A percentile compares a stretch with the other conserved stretches of the same genome.
phyloP scores from a whole-genome alignment of 2,888 invertebrate species.

The Calliscelio sp. region DNA sequence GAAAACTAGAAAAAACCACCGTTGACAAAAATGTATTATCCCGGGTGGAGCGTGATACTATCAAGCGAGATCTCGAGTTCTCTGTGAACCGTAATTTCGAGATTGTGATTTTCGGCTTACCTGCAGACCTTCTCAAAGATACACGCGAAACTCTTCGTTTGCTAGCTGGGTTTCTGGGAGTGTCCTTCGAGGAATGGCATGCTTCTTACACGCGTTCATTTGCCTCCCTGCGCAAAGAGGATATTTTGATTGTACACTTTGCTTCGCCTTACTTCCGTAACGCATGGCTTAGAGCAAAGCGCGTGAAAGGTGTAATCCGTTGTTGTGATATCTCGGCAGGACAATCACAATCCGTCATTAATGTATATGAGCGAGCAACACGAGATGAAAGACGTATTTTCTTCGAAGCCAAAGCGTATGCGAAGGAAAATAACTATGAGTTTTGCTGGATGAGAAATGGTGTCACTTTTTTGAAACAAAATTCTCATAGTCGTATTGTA shows the following conservation, averaged over 20 bases:
- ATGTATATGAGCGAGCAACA: neutral
- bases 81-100: neutral
- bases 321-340: neutral
- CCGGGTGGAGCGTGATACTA: neutral
- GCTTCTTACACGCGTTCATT: no score
- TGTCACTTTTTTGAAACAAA: neutral
- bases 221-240: no score
- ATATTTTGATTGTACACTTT: no score
- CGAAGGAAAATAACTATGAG: neutral
- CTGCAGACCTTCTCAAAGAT: neutral
- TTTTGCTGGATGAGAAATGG: slow-evolving; percentile 14
- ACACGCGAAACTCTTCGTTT: neutral
- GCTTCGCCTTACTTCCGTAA: no score
- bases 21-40: no score
- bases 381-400: neutral
- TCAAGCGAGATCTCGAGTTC: neutral
- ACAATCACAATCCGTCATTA: neutral
- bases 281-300: no score
- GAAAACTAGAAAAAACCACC: no score
- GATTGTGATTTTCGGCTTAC: neutral
- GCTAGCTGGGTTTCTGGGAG: no score
- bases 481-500: neutral
- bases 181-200: no score
- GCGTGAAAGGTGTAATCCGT: neutral
- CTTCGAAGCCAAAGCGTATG: neutral